Evolutionary conservation across 2,113 vertebrate genomes (phyloP).

Genomic region (Casuarius casuarius): DNA sequence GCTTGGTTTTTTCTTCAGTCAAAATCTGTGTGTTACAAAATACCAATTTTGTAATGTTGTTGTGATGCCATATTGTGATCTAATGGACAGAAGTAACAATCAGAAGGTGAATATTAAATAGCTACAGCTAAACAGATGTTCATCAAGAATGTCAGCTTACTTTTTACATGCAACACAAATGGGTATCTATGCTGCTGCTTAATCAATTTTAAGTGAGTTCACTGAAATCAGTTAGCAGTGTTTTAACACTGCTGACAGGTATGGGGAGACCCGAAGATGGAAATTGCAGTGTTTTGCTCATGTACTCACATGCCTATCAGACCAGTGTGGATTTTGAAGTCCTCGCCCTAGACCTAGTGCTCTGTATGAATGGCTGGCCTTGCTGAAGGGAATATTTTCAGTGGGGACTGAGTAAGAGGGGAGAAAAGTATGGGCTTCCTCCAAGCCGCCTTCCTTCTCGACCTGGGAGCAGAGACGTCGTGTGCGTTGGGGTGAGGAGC

Average conservation of each 20-base stretch:
- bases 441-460: background rate
- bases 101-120: background rate
- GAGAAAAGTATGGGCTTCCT: background rate
- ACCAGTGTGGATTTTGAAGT: background rate
- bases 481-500: background rate
- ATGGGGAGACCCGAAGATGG: background rate
- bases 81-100: background rate
- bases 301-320: accelerated
- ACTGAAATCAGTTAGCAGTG: background rate
- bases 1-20: background rate
- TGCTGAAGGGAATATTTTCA: background rate
- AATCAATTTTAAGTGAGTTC: background rate
- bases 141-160: slow-evolving; percentile 9
- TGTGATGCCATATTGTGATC: background rate
- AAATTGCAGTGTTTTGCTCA: accelerated
- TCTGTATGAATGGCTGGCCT: no score
- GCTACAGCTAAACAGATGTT: background rate
- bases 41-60: background rate
- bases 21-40: background rate
- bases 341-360: background rate
- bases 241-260: background rate
- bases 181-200: background rate
- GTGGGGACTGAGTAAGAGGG: background rate
- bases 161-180: background rate
- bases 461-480: background rate